Base-by-base conservation (phyloP, 1,140 invertebrate genomes). In the Psilanteris sp. region DNA sequence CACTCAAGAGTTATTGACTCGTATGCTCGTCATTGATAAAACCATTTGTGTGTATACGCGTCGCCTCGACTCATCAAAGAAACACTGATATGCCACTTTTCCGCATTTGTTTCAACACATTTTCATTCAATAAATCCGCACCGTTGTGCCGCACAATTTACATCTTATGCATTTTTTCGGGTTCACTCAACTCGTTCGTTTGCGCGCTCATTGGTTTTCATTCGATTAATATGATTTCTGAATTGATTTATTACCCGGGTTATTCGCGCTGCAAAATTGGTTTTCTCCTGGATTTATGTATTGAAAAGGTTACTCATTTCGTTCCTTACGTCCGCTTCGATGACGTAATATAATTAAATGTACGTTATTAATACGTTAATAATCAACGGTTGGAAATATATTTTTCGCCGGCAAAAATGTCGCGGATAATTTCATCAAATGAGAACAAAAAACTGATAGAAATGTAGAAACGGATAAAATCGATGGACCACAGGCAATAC, bases 381-480 rank as follows among this genome's bases (percentile, higher is more conserved):
- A 18, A 37, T 61, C 22, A 4, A n/a, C n/a, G n/a, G 24, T 4
- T 50, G 15, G 27, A 39, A 50, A 29, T 44, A 16, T 34, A 39
- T 44, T 8, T n/a, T n/a, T n/a, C n/a, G n/a, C n/a, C n/a, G n/a
- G n/a, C n/a, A n/a, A n/a, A n/a, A n/a, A n/a, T n/a, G n/a, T n/a
- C n/a, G n/a, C n/a, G n/a, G n/a, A n/a, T n/a, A n/a, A n/a, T n/a
- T n/a, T n/a, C n/a, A n/a, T n/a, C n/a, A 5, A 13, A 26, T 9
- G n/a, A 18, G 9, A 43, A 43, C 4, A 26, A 43, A 24, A 46
- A 18, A 31, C n/a, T n/a, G n/a, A n/a, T n/a, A n/a, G n/a, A n/a
- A n/a, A n/a, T n/a, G n/a, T n/a, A n/a, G n/a, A 44, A 37, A 43
- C 48, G 31, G 59, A 57, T 61, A 44, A 76, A 70, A 68, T 77